Base-by-base conservation (phyloP, 2,888 invertebrate species). In the Sepiola atlantica region DNA sequence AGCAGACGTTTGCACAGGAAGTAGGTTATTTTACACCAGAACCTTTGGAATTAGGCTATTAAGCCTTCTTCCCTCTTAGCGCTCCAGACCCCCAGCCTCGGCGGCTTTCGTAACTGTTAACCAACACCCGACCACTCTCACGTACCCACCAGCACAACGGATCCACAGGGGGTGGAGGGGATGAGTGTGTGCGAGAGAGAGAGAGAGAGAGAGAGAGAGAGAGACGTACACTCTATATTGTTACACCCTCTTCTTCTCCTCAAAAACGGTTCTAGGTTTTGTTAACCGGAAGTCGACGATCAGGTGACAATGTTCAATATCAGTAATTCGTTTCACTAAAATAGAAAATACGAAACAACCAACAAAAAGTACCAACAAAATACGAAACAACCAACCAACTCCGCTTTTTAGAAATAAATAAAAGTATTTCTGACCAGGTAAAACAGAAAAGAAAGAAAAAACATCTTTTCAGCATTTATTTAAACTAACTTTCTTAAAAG, bases 11-110 rank as follows among this genome's bases (percentile, higher is more conserved):
- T n/a, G 77, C 77, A n/a, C 92, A 92, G 92, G 92, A 92, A 92
- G 55, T 92, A 55, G 92, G 54, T 92, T 92, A 92, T 92, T 92
- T 92, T 92, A 92, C 92, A 92, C 16, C 28, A 92, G 92, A 92
- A 92, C 45, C n/a, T 92, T 55, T 92, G 92, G 92, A 92, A 92
- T 92, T 18, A 35, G 54, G 55, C n/a, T 92, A 92, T 92, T 92
- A 54, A 55, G 92, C 55, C 55, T 92, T 55, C 92, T 92, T 92
- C 54, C 54, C 92, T 45, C 92, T 77, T 77, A n/a, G 77, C 77
- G 2, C 45, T 45, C 45, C 77, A 77, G 57, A n/a, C n/a, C 77
- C n/a, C 77, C 77, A n/a, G 77, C n/a, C n/a, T 77, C n/a, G n/a
- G n/a, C n/a, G 12, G 77, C 77, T 77, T 77, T 77, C n/a, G n/a